These are phyloP conservation scores for Drosophila pegasa DNA, from an alignment of 2,888 invertebrate species.

Conservation along the genomic window DNA sequence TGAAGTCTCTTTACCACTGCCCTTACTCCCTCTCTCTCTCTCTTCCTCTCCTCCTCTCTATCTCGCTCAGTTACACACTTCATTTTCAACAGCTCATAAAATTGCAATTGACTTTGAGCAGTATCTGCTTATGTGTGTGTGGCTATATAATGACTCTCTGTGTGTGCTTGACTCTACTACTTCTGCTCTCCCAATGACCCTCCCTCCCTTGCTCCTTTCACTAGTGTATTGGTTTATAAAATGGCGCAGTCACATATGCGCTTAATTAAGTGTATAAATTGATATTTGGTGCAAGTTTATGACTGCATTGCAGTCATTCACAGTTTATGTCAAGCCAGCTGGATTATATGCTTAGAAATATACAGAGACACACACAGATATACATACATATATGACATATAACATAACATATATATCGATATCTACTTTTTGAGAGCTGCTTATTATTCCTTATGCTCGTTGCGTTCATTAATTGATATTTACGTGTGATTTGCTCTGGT, in stretches of 20 bases:
- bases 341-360: conserved; percentile 33
- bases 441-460: background rate
- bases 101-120: conserved; percentile 74
- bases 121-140: conserved; percentile 13
- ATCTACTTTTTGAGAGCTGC: background rate
- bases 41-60: conserved; percentile 13
- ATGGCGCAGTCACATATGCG: conserved; percentile 78
- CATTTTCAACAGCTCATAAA: conserved; percentile 78
- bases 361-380: background rate
- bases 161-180: conserved; percentile 9
- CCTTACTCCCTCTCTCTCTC: background rate
- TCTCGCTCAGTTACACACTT: conserved; percentile 51
- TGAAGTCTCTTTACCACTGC: conserved; percentile 35
- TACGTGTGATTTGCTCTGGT: background rate
- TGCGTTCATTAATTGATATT: background rate
- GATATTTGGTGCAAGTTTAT: conserved; percentile 76
- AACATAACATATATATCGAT: background rate
- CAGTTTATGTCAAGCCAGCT: conserved; percentile 57
- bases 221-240: conserved; percentile 36
- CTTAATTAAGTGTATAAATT: conserved; percentile 79
- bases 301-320: conserved; percentile 71
- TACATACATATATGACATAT: too few relatives aligned
- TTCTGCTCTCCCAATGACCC: background rate
- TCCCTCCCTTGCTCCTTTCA: background rate
- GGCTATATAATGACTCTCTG: conserved; percentile 13